Conservation (phyloP, 2,888 invertebrate species). For the Heliconius sara region DNA sequence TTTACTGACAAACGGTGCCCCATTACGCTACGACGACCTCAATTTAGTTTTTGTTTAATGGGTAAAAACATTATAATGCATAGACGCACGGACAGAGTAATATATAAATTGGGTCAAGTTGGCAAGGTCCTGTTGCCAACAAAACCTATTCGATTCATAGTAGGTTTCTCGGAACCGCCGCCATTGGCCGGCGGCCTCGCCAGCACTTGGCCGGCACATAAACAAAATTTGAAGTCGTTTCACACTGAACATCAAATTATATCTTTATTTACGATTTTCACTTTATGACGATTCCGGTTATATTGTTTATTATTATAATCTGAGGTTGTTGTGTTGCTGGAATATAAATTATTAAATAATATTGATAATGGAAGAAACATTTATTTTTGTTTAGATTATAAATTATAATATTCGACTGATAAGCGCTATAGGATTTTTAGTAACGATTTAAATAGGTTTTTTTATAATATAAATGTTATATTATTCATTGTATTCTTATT, state of each 20-base stretch:
- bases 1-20: conserved; percentile 5
- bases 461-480: not conserved
- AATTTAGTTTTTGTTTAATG: not conserved
- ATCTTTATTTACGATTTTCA: conserved; percentile 26
- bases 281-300: conserved; percentile 16
- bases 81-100: conserved; percentile 2
- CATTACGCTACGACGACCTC: not conserved
- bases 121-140: conserved; percentile 42
- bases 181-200: conserved; percentile 38
- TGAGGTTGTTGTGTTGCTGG: not conserved
- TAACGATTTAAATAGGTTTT: too few species aligned
- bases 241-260: conserved; percentile 25
- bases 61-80: conserved; percentile 5
- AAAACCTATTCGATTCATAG: conserved; percentile 37
- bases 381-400: not conserved
- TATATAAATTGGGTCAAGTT: conserved; percentile 43
- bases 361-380: not conserved
- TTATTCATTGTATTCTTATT: not conserved
- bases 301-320: not conserved
- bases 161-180: conserved; percentile 43
- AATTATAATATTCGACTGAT: not conserved
- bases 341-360: conserved; percentile 4
- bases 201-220: conserved; percentile 35
- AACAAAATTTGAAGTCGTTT: conserved; percentile 23
- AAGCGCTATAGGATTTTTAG: too few species aligned